Conservation (phyloP, 2,888 invertebrate species). For the Amphiduros pacificus region DNA sequence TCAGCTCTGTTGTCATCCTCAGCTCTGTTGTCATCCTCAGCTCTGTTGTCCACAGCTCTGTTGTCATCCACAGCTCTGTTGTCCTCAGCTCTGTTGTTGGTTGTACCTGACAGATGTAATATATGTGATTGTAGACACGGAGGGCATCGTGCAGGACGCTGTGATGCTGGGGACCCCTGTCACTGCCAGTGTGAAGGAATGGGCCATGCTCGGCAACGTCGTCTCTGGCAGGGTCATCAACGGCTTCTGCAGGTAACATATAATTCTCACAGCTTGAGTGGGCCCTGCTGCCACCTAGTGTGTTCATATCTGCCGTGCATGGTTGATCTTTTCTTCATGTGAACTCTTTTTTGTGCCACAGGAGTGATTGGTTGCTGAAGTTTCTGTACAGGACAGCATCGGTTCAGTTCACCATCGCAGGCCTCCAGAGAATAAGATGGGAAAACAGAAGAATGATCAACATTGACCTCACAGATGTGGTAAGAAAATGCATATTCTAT, state of each 20-base stretch:
- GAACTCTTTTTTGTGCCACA: conserved; percentile 37
- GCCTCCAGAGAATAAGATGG: conserved; percentile 65
- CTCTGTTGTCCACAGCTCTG: no score
- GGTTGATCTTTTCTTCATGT: background rate
- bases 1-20: no score
- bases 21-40: no score
- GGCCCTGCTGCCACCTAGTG: background rate
- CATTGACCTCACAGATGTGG: conserved; percentile 67
- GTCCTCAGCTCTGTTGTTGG: no score
- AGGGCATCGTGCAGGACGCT: conserved; percentile 70
- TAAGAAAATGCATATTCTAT: conserved; percentile 42
- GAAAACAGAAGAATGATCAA: conserved; percentile 65
- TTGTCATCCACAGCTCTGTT: no score
- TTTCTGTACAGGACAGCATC: conserved; percentile 70
- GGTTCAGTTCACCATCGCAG: conserved; percentile 67
- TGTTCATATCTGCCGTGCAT: background rate
- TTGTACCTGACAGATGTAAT: no score
- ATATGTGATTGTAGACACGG: conserved; percentile 59
- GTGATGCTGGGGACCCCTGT: conserved; percentile 70
- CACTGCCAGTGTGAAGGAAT: conserved; percentile 64
- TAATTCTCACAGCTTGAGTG: background rate
- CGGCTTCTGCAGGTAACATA: conserved; percentile 66
- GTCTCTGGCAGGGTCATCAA: conserved; percentile 70
- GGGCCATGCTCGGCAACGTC: conserved; percentile 64
- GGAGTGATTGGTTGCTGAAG: conserved; percentile 69